Percentiles rank a stretch among this genome's conserved stretches.
Evolutionary conservation across 2,888 invertebrate species (phyloP).

Genomic region (Drymonia ruficornis): DNA sequence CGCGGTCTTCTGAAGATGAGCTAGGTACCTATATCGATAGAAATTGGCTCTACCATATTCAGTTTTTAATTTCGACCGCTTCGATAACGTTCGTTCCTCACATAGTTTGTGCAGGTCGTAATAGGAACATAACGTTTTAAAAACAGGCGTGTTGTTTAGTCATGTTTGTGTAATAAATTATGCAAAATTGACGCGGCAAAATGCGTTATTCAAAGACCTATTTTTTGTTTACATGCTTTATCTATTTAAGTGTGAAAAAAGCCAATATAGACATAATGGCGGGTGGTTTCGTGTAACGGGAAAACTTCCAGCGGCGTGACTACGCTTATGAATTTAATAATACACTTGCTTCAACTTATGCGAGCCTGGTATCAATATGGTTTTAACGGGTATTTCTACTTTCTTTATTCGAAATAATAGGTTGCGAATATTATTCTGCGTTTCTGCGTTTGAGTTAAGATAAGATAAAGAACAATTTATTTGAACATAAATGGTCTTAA

Average conservation of each 20-base stretch:
- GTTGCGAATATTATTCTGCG: neutral
- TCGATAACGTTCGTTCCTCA: too few relatives aligned
- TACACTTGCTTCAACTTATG: conserved; percentile 17
- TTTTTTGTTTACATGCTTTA: conserved; percentile 47
- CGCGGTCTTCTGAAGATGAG: too few relatives aligned
- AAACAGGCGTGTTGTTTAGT: conserved; percentile 48
- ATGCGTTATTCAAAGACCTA: conserved; percentile 45
- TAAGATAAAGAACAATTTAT: too few relatives aligned
- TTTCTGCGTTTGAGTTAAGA: too few relatives aligned
- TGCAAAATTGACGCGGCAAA: conserved; percentile 52
- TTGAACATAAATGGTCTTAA: too few relatives aligned
- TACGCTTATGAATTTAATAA: conserved; percentile 37
- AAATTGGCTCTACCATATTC: too few relatives aligned
- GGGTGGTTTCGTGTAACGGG: conserved; percentile 27
- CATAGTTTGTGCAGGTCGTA: conserved; percentile 19
- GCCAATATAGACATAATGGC: conserved; percentile 29
- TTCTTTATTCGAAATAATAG: neutral
- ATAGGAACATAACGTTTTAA: conserved; percentile 41
- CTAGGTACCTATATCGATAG: too few relatives aligned
- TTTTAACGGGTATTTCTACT: neutral
- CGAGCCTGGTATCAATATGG: conserved; percentile 21
- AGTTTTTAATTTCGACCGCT: too few relatives aligned
- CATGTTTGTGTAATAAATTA: conserved; percentile 64
- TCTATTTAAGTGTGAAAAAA: conserved; percentile 44
- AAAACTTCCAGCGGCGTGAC: conserved; percentile 28